Percentiles rank a stretch among this genome's conserved stretches.
These are phyloP conservation scores for Natator depressus DNA, from an alignment of 2,113 vertebrate species.

Conservation along the genomic window DNA sequence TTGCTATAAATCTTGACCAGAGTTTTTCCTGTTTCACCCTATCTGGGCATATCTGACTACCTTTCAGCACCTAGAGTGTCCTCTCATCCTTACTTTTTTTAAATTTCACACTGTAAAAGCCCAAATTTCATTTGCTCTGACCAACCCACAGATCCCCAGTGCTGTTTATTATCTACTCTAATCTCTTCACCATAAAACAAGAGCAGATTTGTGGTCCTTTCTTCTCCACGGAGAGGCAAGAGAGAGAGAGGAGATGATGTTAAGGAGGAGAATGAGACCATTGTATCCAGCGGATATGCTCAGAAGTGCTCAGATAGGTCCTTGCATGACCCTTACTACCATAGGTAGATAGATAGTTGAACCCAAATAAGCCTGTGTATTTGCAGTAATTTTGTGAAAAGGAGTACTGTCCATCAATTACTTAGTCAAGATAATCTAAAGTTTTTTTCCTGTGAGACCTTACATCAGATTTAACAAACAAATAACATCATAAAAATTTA, in stretches of 20 bases:
- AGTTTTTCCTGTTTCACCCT: background rate
- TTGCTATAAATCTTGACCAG: background rate
- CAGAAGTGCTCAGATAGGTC: background rate
- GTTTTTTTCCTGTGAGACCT: background rate
- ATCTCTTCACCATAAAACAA: background rate
- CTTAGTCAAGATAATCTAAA: background rate
- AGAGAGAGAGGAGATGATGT: background rate
- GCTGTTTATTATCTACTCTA: background rate
- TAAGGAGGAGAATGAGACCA: background rate
- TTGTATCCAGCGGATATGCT: background rate
- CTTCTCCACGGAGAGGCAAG: background rate
- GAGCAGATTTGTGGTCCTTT: background rate
- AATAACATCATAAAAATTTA: background rate
- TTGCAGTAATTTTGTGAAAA: background rate
- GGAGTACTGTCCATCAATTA: background rate
- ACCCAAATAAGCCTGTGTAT: background rate
- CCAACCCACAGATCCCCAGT: background rate
- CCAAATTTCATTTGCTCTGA: background rate
- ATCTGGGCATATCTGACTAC: background rate
- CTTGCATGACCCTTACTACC: background rate
- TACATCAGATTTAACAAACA: background rate
- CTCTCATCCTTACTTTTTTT: background rate
- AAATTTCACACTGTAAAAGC: background rate
- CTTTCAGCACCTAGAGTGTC: background rate
- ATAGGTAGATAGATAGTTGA: background rate